Conservation (phyloP, 2,888 invertebrate genomes). For the Spisula solida region DNA sequence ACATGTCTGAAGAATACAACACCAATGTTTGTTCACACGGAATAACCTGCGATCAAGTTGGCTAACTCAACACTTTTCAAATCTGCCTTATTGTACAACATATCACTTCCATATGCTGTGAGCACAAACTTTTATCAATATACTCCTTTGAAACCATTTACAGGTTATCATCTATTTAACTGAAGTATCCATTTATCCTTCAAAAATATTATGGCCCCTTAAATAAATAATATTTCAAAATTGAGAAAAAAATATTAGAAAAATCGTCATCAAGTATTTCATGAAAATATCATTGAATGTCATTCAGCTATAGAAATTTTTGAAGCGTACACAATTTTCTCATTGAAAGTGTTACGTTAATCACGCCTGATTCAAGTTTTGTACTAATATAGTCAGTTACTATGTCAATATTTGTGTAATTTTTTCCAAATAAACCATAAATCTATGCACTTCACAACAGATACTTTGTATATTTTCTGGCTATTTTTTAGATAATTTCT, state of each 20-base stretch:
- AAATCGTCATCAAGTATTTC: slow-evolving; percentile 23
- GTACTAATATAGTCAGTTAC: background rate
- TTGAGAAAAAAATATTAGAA: background rate
- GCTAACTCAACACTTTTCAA: background rate
- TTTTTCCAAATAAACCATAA: slow-evolving; percentile 5
- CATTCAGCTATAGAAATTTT: background rate
- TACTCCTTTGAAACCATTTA: slow-evolving; percentile 25
- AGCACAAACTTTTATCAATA: slow-evolving; percentile 35
- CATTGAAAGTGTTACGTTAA: background rate
- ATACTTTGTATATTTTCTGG: background rate
- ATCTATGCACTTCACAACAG: background rate
- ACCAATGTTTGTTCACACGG: slow-evolving; percentile 3
- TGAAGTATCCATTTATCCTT: slow-evolving; percentile 44
- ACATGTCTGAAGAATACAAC: background rate
- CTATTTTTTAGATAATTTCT: background rate
- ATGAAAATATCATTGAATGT: slow-evolving; percentile 25
- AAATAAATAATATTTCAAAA: slow-evolving; percentile 23
- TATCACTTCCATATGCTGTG: background rate
- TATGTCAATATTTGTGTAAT: slow-evolving; percentile 32
- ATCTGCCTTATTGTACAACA: background rate
- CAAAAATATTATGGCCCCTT: slow-evolving; percentile 41
- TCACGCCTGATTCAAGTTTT: background rate
- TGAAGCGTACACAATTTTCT: background rate
- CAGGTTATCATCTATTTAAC: background rate
- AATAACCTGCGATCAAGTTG: slow-evolving; percentile 23